phyloP scores from a whole-genome alignment of 2,113 vertebrate genomes.

The Jacana jacana region DNA sequence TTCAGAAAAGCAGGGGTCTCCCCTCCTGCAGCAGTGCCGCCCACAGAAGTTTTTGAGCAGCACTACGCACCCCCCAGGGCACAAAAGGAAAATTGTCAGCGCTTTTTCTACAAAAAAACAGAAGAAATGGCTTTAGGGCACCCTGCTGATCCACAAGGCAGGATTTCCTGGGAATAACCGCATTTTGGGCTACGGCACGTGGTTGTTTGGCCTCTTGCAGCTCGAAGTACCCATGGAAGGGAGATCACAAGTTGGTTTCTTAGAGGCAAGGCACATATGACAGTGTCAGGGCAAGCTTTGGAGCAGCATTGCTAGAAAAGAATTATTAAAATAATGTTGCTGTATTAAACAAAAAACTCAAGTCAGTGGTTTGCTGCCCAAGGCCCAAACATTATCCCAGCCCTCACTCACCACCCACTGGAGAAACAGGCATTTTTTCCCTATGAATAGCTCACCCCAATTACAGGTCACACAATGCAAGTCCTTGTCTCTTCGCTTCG shows the following conservation, averaged over 20 bases:
- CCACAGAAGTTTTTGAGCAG: not conserved
- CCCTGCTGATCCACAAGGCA: accelerated
- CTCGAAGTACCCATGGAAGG: not conserved
- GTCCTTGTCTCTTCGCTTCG: accelerated
- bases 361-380: not conserved
- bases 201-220: not conserved
- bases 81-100: not conserved
- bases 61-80: not conserved
- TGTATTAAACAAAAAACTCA: not conserved
- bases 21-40: not conserved
- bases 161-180: not conserved
- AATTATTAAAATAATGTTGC: not conserved
- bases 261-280: accelerated
- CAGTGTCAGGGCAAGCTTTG: accelerated
- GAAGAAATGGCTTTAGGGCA: not conserved
- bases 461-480: not conserved
- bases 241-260: not conserved
- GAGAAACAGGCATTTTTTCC: not conserved
- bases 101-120: accelerated
- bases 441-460: not conserved
- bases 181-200: accelerated
- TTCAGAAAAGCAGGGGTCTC: not conserved
- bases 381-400: not conserved
- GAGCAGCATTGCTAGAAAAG: not conserved
- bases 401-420: not conserved